A percentile compares a stretch with the other conserved stretches of the same genome.
These are phyloP conservation scores for Cenopis cana DNA, from an alignment of 2,888 invertebrate species.

Conservation along the genomic window DNA sequence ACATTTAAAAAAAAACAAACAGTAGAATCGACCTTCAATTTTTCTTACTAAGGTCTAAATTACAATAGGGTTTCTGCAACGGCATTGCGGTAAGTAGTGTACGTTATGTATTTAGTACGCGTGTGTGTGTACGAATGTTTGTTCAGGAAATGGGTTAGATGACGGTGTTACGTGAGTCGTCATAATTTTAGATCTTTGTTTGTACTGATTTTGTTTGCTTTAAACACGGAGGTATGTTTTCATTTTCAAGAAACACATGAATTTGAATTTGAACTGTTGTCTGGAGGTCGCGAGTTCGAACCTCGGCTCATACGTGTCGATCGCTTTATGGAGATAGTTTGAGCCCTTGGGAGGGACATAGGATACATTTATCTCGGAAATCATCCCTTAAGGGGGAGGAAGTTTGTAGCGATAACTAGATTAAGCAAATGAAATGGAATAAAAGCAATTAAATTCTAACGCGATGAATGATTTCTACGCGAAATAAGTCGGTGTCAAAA, in stretches of 20 bases:
- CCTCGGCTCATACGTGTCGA: too few species aligned
- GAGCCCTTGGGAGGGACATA: too few species aligned
- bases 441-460: too few species aligned
- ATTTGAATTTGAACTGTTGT: too few species aligned
- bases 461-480: too few species aligned
- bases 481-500: too few species aligned
- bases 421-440: too few species aligned
- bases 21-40: neutral
- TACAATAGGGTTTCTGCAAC: neutral
- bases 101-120: slow-evolving; percentile 18
- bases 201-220: slow-evolving; percentile 4
- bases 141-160: neutral
- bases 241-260: neutral
- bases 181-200: slow-evolving; percentile 15
- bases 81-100: neutral
- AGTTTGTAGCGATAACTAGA: too few species aligned
- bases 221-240: neutral
- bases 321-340: too few species aligned
- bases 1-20: slow-evolving; percentile 5
- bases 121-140: neutral
- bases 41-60: neutral
- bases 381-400: too few species aligned
- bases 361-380: too few species aligned
- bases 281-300: too few species aligned
- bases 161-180: slow-evolving; percentile 5